These are phyloP conservation scores for human (Homo sapiens) DNA, from an alignment of 2,113 vertebrate genomes.

Conservation along the genomic window DNA sequence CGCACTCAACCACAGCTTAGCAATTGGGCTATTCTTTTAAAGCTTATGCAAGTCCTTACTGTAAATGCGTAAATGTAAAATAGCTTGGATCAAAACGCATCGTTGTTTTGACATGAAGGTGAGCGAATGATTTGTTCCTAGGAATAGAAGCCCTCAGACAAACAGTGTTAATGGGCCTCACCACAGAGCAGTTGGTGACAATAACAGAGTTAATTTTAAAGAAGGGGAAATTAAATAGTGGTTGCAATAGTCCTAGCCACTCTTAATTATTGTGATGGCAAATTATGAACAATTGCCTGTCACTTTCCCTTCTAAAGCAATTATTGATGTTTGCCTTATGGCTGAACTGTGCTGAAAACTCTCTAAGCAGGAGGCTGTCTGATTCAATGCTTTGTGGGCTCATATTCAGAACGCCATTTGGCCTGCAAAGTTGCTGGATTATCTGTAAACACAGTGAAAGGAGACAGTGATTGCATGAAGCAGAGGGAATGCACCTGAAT, in stretches of 20 bases:
- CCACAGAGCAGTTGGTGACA: slow-evolving; percentile 72
- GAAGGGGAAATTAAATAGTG: slow-evolving; percentile 73
- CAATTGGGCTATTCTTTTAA: neutral
- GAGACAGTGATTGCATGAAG: slow-evolving; percentile 81
- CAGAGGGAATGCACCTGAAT: slow-evolving; percentile 79
- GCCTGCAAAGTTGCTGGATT: slow-evolving; percentile 81
- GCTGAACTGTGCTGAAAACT: slow-evolving; percentile 64
- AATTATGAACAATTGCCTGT: slow-evolving; percentile 78
- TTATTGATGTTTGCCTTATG: slow-evolving; percentile 69
- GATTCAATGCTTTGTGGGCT: slow-evolving; percentile 74
- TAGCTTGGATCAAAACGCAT: slow-evolving; percentile 6
- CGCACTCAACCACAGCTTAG: neutral
- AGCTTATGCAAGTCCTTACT: neutral
- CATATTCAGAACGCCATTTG: slow-evolving; percentile 81
- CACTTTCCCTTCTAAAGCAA: slow-evolving; percentile 68
- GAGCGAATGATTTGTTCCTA: slow-evolving; percentile 71
- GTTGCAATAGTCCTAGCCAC: slow-evolving; percentile 67
- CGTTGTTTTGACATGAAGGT: slow-evolving; percentile 7
- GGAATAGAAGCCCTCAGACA: slow-evolving; percentile 61
- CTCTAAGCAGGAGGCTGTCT: slow-evolving; percentile 63
- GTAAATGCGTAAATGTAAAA: slow-evolving; percentile 47
- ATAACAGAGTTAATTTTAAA: slow-evolving; percentile 74
- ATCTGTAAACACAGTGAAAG: slow-evolving; percentile 84
- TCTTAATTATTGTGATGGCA: slow-evolving; percentile 77
- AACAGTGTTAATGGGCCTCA: slow-evolving; percentile 67